Evolutionary conservation across 2,888 invertebrate species (phyloP).

Genomic region (Tipula helvola): DNA sequence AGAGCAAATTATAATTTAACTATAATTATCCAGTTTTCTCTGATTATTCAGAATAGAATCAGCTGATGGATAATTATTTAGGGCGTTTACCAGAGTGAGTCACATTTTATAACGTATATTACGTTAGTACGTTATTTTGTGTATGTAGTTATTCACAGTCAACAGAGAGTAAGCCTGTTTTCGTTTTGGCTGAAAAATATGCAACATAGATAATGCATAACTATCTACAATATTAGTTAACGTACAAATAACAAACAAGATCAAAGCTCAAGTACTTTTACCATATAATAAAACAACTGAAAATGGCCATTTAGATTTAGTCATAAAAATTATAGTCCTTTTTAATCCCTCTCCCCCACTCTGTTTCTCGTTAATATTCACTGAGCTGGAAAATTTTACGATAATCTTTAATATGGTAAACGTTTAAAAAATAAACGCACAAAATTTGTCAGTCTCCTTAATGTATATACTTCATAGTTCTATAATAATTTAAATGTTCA

Average conservation of each 20-base stretch:
- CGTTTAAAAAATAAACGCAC: neutral
- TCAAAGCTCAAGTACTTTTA: neutral
- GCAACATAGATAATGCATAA: too few relatives aligned
- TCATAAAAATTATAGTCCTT: neutral
- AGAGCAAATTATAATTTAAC: too few relatives aligned
- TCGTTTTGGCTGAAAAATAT: too few relatives aligned
- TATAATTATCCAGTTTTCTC: too few relatives aligned
- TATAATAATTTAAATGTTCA: neutral
- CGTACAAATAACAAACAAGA: neutral
- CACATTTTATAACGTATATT: too few relatives aligned
- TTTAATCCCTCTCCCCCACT: neutral
- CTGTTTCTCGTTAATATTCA: neutral
- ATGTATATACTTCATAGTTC: neutral
- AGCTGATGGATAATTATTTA: too few relatives aligned
- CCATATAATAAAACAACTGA: neutral
- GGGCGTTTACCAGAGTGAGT: too few relatives aligned
- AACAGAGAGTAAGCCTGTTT: too few relatives aligned
- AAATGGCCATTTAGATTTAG: neutral
- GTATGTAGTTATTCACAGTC: too few relatives aligned
- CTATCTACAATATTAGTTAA: too few relatives aligned
- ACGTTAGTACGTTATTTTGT: too few relatives aligned
- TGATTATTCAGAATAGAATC: too few relatives aligned
- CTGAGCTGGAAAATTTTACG: neutral
- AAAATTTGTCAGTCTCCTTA: neutral
- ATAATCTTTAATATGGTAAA: neutral